These are phyloP conservation scores for Hypotaenidia philippensis DNA, from an alignment of 2,797 vertebrate species.

Conservation along the genomic window DNA sequence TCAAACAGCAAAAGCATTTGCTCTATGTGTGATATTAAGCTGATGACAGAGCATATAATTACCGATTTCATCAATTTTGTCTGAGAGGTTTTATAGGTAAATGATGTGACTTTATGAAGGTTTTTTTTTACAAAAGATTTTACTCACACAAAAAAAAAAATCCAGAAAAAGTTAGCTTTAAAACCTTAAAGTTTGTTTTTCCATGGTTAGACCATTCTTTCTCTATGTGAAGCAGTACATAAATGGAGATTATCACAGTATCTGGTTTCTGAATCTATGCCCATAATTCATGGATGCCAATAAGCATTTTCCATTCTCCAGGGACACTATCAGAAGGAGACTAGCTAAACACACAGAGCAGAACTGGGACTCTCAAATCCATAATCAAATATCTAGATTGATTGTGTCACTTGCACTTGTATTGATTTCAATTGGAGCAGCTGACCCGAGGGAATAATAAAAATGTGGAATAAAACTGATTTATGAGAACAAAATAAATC, in stretches of 20 bases:
- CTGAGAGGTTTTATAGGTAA: not conserved
- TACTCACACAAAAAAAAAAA: not conserved
- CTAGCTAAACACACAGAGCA: constrained; percentile 67
- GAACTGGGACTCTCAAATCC: constrained; percentile 76
- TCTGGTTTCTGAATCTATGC: constrained; percentile 73
- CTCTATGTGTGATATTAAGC: not conserved
- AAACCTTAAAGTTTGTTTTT: constrained; percentile 15
- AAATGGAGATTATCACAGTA: constrained; percentile 75
- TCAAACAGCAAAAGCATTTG: not conserved
- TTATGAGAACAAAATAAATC: constrained; percentile 86
- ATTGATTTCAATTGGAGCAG: constrained; percentile 88
- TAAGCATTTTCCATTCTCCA: constrained; percentile 75
- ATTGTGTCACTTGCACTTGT: constrained; percentile 86
- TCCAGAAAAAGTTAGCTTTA: not conserved
- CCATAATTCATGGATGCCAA: constrained; percentile 79
- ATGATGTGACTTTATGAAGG: not conserved
- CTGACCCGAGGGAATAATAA: constrained; percentile 84
- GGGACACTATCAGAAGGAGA: constrained; percentile 75
- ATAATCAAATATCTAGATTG: constrained; percentile 90
- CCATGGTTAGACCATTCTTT: not conserved
- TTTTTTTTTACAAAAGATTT: not conserved
- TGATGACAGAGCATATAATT: not conserved
- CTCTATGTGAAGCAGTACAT: constrained; percentile 24
- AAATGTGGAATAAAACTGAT: constrained; percentile 84
- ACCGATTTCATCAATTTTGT: not conserved